A percentile compares a stretch with the other conserved stretches of the same genome.
Conservation (phyloP, 2,888 invertebrate species). For the Lypha dubia region DNA sequence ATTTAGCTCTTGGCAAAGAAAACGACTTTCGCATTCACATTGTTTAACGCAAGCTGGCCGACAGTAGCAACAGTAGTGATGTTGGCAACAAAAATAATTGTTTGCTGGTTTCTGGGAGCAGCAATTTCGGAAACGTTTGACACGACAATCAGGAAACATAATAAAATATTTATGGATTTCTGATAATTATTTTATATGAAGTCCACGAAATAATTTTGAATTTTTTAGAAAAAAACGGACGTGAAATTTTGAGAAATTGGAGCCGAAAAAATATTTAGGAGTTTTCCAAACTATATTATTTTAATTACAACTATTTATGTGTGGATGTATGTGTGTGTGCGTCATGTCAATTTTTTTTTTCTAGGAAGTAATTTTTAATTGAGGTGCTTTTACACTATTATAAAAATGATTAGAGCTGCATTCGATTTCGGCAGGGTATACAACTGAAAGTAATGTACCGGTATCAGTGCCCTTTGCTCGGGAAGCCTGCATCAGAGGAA, state of each 20-base stretch:
- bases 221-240: background rate
- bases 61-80: conserved; percentile 2
- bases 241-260: background rate
- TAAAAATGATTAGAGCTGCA: too few relatives aligned
- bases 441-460: too few relatives aligned
- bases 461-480: too few relatives aligned
- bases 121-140: conserved; percentile 16
- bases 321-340: too few relatives aligned
- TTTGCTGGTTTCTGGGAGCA: background rate
- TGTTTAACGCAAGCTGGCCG: conserved; percentile 24
- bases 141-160: conserved; percentile 55
- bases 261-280: background rate
- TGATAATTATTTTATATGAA: background rate
- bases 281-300: background rate
- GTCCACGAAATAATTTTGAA: background rate
- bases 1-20: conserved; percentile 51
- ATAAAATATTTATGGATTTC: background rate
- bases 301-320: background rate
- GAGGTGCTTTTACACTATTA: too few relatives aligned
- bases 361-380: too few relatives aligned
- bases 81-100: background rate
- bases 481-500: too few relatives aligned
- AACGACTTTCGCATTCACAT: conserved; percentile 23
- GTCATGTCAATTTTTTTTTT: too few relatives aligned
- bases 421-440: too few relatives aligned